Base-by-base conservation (phyloP, 2,113 vertebrate species). In the Blennius ocellaris region DNA sequence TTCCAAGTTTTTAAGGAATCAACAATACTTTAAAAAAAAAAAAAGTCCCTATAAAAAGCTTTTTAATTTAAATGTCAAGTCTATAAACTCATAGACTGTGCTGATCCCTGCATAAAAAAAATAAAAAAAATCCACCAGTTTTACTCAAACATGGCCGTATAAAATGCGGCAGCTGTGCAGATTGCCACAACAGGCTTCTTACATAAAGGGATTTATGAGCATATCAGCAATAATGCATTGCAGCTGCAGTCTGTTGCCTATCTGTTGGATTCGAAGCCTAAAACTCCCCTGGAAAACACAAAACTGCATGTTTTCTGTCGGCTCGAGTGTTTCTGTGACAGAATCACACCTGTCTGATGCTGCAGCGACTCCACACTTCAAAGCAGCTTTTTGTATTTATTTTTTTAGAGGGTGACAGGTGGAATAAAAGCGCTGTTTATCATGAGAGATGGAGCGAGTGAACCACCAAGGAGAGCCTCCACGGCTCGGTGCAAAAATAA, bases 141-240 rank as follows among this genome's bases (percentile, higher is more conserved):
- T 54, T 5, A 53, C n/a, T 44, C 14, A 40, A 8, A 14, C 17
- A 11, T 38, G 30, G 49, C 60, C 52, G 8, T 47, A 39, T 69
- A 55, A 75, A 84, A 52, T 16, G 16, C 37, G 65, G 62, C 62
- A 66, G 82, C 59, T 81, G 80, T 62, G 56, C 68, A 82, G 51
- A 47, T 30, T 66, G 65, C 76, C 6, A 64, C 47, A 56, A 41
- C 47, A 63, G 10, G 36, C 16, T 50, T 58, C 73, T 86, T 86
- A 74, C 69, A 79, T 83, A 71, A 86, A 69, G 54, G 49, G 73
- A 78, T 82, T 84, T 21, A 49, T 69, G n/a, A 73, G 63, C 6
- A 38, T 53, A 39, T 48, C 14, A 44, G 30, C 48, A 63, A 39
- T 57, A 73, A 67, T 47, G 6, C 45, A 50, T 44, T 47, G 38